Evolutionary conservation across 2,888 invertebrate genomes (phyloP).

Genomic region (Hyposoter dolosus): DNA sequence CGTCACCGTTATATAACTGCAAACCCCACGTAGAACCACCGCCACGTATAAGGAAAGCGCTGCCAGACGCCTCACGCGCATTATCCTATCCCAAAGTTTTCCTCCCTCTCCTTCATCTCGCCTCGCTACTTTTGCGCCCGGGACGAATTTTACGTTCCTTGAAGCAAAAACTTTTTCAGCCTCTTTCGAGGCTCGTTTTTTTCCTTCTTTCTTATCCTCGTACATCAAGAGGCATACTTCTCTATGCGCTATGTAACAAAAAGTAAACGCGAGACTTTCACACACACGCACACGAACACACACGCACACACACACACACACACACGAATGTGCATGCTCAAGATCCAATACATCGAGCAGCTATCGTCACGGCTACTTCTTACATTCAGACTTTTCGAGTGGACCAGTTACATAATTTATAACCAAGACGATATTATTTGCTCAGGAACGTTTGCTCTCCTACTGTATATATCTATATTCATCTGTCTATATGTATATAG

Average conservation of each 20-base stretch:
- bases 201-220: constrained; percentile 24
- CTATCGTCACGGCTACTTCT: constrained; percentile 12
- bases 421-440: constrained; percentile 67
- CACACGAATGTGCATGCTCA: neutral
- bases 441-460: constrained; percentile 56
- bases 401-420: constrained; percentile 72
- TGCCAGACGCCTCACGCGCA: constrained; percentile 58
- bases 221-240: constrained; percentile 31
- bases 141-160: constrained; percentile 69
- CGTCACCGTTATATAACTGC: constrained; percentile 36
- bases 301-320: neutral
- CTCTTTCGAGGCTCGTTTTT: neutral
- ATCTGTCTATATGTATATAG: neutral
- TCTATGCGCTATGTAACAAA: constrained; percentile 41
- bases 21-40: constrained; percentile 19
- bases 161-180: constrained; percentile 65
- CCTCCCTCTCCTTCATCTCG: constrained; percentile 35
- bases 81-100: constrained; percentile 68
- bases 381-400: constrained; percentile 45
- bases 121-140: constrained; percentile 36
- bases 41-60: constrained; percentile 52
- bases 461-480: constrained; percentile 13
- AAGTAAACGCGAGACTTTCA: constrained; percentile 27
- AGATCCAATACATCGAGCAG: constrained; percentile 34
- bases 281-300: neutral